Conservation (phyloP, 2,888 invertebrate genomes). For the Petrolisthes manimaculis region DNA sequence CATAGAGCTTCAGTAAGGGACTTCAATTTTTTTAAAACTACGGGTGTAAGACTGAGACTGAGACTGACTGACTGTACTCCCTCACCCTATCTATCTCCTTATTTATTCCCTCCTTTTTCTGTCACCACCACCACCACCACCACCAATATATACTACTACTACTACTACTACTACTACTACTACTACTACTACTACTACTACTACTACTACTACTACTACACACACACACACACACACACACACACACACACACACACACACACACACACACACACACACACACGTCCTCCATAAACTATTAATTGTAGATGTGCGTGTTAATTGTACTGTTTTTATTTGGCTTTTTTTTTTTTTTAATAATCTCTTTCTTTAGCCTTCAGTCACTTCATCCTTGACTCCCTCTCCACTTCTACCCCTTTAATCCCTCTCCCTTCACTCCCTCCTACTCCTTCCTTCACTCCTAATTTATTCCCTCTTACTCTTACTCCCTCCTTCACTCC, state of each 20-base stretch:
- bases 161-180: not conserved
- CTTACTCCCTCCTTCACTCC: too few relatives aligned
- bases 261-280: not conserved
- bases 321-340: too few relatives aligned
- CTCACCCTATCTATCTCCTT: not conserved
- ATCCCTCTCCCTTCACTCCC: not conserved
- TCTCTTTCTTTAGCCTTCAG: not conserved
- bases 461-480: not conserved
- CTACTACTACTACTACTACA: too few relatives aligned
- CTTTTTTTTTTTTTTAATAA: slow-evolving; percentile 2
- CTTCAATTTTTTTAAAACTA: too few relatives aligned
- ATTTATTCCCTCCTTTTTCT: not conserved
- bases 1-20: too few relatives aligned
- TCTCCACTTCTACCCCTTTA: not conserved
- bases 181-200: too few relatives aligned
- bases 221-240: slow-evolving; percentile 16
- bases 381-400: not conserved
- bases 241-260: slow-evolving; percentile 23
- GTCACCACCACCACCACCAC: too few relatives aligned
- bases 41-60: too few relatives aligned
- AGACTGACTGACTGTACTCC: not conserved
- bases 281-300: not conserved
- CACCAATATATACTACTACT: not conserved
- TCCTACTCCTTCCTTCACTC: not conserved
- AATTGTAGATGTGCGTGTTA: not conserved